Evolutionary conservation across 2,113 vertebrate species (phyloP).

Genomic region (Aegotheles bennettii): DNA sequence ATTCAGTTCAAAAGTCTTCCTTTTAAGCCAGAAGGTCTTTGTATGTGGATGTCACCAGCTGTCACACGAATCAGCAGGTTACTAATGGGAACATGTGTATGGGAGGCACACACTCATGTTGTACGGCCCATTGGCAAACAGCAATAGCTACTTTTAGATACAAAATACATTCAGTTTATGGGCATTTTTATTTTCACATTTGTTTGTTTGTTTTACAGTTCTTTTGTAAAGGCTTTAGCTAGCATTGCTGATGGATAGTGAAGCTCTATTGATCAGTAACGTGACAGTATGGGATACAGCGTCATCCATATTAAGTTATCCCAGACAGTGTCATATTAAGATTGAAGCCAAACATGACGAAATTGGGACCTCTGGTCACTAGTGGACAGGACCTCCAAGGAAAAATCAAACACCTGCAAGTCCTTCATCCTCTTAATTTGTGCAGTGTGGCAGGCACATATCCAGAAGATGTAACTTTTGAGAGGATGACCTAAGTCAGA

Average conservation of each 20-base stretch:
- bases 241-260: not conserved
- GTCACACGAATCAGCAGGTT: accelerated
- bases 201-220: too few species aligned
- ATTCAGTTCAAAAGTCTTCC: not conserved
- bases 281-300: too few species aligned
- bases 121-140: not conserved
- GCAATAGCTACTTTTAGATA: not conserved
- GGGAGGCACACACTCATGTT: not conserved
- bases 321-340: not conserved
- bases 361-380: not conserved
- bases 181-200: too few species aligned
- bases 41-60: accelerated
- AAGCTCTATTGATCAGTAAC: not conserved
- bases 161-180: too few species aligned
- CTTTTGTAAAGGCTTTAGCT: not conserved
- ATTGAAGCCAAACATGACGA: accelerated
- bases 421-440: not conserved
- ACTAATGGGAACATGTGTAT: not conserved
- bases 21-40: not conserved
- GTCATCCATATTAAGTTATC: too few species aligned
- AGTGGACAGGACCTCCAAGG: not conserved
- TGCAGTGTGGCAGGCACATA: not conserved
- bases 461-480: not conserved
- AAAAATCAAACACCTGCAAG: not conserved
- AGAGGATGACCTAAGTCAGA: not conserved